phyloP scores from a whole-genome alignment of 2,888 invertebrate genomes.

The Celastrina argiolus region DNA sequence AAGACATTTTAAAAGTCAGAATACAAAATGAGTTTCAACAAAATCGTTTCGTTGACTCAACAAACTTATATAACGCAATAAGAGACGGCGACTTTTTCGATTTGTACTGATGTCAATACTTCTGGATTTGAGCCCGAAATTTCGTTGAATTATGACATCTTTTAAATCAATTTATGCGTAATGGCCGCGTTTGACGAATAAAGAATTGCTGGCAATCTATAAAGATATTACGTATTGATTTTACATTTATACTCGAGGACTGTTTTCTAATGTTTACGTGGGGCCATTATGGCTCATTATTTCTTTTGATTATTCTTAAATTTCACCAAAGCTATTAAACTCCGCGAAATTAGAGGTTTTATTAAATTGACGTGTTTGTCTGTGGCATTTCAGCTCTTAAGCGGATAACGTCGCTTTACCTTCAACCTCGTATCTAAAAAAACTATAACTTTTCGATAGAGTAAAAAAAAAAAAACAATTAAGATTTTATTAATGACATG shows the following conservation, averaged over 20 bases:
- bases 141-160: constrained; percentile 11
- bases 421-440: too few species aligned
- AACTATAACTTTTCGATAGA: too few species aligned
- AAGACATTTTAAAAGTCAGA: constrained; percentile 37
- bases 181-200: neutral
- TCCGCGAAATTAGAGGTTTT: too few species aligned
- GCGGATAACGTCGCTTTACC: too few species aligned
- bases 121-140: constrained; percentile 8
- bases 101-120: constrained; percentile 13
- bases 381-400: too few species aligned
- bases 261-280: neutral
- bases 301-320: too few species aligned
- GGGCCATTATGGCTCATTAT: neutral
- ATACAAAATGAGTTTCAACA: constrained; percentile 43
- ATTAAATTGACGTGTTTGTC: too few species aligned
- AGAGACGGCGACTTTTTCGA: constrained; percentile 27
- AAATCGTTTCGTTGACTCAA: constrained; percentile 41
- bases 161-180: constrained; percentile 9
- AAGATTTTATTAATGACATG: too few species aligned
- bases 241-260: neutral
- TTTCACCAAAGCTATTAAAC: too few species aligned
- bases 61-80: constrained; percentile 47
- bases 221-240: neutral
- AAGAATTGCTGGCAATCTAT: neutral
- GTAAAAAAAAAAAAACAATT: too few species aligned